These are phyloP conservation scores for Carposina sasakii DNA, from an alignment of 1,140 invertebrate species.

Conservation along the genomic window DNA sequence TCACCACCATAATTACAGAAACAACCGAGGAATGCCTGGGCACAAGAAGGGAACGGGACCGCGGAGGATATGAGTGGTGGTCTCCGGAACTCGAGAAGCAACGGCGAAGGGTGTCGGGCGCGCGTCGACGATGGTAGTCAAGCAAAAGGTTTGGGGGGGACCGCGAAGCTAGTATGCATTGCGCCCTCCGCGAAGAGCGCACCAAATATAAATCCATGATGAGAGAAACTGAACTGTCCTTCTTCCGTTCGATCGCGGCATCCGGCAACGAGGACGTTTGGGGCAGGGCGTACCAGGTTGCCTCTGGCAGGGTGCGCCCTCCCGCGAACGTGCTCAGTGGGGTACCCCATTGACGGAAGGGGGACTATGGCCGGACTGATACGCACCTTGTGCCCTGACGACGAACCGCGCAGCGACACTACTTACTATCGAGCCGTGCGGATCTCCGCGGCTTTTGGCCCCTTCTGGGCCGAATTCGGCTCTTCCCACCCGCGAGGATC, in stretches of 20 bases:
- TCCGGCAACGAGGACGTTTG: background rate
- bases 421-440: background rate
- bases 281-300: background rate
- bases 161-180: too few species aligned
- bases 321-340: background rate
- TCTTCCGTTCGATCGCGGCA: background rate
- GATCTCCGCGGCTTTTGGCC: background rate
- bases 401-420: background rate
- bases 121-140: background rate
- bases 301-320: background rate
- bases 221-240: background rate
- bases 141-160: too few species aligned
- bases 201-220: background rate
- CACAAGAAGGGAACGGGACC: background rate
- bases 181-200: too few species aligned
- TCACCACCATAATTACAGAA: too few species aligned
- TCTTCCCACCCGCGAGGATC: background rate
- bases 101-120: background rate
- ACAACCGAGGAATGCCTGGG: too few species aligned
- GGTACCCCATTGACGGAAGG: background rate
- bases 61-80: background rate
- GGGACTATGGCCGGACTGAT: background rate
- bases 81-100: background rate
- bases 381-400: background rate
- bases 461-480: background rate